Base-by-base conservation (phyloP, 2,888 invertebrate species). In the Gymnosoma rotundatum region DNA sequence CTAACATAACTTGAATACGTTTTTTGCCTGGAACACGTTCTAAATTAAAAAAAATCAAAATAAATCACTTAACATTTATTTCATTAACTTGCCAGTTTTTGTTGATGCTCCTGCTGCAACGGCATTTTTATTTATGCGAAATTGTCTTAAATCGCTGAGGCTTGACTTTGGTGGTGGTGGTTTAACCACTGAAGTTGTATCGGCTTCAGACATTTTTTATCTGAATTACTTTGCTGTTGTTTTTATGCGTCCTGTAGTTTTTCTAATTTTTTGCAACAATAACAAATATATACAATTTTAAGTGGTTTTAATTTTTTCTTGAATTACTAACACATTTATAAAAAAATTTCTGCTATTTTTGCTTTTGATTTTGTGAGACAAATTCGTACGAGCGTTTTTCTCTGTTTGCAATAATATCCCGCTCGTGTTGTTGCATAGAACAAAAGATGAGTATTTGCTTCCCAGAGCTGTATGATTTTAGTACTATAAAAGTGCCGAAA, bases 1-100 rank as follows among this genome's bases (percentile, higher is more conserved):
- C 92, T 12, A 90, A 88, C 87, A 92, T 89, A 72, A 91, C 89
- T 86, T 89, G 90, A 66, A 92, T 91, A 21, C 92, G 89, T 78
- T 92, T 92, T 82, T 90, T 91, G 21, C 92, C 92, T n/a, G 92
- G 92, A 52, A 91, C 89, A 38, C 89, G 89, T 83, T 91, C 92
- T 91, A 83, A 38, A 83, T 76, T n/a, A 54, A 12, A 16, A 5
- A 32, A 45, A 12, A 36, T 48, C 16, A 14, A 56, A 25, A 5
- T 16, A 25, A 63, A 42, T 74, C 20, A 16, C 2, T n/a, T 16
- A 20, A 42, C 14, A 52, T 54, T 36, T 56, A 20, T 14, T 32
- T 48, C 12, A 70, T 42, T n/a, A 21, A 76, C 74, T 88, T 89
- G 86, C 91, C 89, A 66, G 79, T 83, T 87, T 88, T 89, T 67